Conservation (phyloP, 2,888 invertebrate genomes). For the Cantharis nigra region DNA sequence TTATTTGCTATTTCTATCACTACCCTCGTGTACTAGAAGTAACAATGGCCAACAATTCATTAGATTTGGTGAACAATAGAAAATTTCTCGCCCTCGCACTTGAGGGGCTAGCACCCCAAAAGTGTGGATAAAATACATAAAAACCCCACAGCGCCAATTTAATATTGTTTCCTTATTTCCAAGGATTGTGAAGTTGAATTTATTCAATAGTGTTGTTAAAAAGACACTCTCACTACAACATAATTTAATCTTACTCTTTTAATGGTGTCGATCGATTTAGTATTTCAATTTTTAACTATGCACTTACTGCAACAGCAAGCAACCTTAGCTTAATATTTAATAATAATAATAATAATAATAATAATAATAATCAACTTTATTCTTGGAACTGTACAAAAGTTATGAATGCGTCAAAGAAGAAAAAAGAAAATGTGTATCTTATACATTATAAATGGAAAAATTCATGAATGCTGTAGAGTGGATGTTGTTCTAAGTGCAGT, state of each 20-base stretch:
- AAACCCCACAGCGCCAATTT: constrained; percentile 53
- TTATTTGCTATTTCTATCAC: constrained; percentile 36
- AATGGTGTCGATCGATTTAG: neutral
- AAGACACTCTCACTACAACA: neutral
- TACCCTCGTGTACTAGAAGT: constrained; percentile 36
- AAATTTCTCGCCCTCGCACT: constrained; percentile 34
- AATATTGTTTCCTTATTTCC: constrained; percentile 49
- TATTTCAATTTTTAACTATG: neutral
- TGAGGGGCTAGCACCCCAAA: constrained; percentile 36
- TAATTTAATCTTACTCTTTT: neutral
- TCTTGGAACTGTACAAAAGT: too few species aligned
- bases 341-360: too few species aligned
- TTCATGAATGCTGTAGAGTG: too few species aligned
- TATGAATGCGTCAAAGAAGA: too few species aligned
- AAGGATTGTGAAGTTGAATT: neutral
- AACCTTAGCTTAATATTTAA: neutral
- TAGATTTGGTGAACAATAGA: constrained; percentile 44
- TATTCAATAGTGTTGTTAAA: constrained; percentile 3
- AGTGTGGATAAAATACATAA: constrained; percentile 47
- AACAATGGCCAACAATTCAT: constrained; percentile 49
- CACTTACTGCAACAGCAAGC: neutral
- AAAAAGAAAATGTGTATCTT: too few species aligned
- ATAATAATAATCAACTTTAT: too few species aligned
- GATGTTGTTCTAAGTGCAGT: too few species aligned
- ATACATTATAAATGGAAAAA: too few species aligned